phyloP scores from a whole-genome alignment of 1,140 invertebrate genomes.

The Drosophila carrolli region DNA sequence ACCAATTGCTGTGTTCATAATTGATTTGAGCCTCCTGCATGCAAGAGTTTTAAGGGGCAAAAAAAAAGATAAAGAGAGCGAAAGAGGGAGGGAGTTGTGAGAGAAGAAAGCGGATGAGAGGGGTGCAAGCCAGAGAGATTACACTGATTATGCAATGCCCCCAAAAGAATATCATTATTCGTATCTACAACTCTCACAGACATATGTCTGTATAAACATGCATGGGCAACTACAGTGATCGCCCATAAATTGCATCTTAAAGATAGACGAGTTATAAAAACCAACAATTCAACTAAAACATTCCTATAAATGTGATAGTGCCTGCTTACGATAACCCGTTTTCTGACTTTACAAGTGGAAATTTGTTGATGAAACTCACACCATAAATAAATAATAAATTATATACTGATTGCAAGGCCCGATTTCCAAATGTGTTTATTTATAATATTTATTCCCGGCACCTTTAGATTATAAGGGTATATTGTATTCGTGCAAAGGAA shows the following conservation, averaged over 20 bases:
- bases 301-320: conserved; percentile 6
- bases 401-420: conserved; percentile 28
- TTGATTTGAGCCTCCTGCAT: conserved; percentile 28
- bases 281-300: conserved; percentile 1
- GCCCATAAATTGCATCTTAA: background rate
- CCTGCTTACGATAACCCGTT: background rate
- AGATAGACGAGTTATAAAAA: background rate
- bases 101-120: background rate
- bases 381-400: conserved; percentile 17
- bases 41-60: conserved; percentile 5
- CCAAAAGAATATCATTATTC: conserved; percentile 41
- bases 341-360: conserved; percentile 7
- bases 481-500: background rate
- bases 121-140: conserved; percentile 7
- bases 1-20: conserved; percentile 42
- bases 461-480: background rate
- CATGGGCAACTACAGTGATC: conserved; percentile 17
- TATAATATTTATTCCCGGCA: conserved; percentile 8
- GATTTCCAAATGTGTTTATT: conserved; percentile 23
- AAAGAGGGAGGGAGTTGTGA: background rate
- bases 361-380: conserved; percentile 14
- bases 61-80: conserved; percentile 1
- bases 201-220: background rate
- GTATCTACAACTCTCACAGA: conserved; percentile 16
- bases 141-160: conserved; percentile 40